Base-by-base conservation (phyloP, 2,797 vertebrate genomes). In the Chelmon rostratus region DNA sequence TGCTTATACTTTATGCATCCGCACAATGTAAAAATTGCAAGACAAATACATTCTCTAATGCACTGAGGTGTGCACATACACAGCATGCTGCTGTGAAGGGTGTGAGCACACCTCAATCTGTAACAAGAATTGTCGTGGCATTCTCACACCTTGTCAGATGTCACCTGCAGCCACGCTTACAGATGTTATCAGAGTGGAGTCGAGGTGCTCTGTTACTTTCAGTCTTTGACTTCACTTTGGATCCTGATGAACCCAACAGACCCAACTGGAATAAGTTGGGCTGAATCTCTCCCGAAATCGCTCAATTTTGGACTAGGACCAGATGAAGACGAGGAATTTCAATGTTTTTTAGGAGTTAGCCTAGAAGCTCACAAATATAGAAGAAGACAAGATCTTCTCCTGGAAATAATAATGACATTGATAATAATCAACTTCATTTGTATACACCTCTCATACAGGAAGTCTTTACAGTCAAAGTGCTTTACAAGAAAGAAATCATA, bases 81-180 rank as follows among this genome's bases (percentile, higher is more conserved):
- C 59, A 31, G 64, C 33, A 12, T 33, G 77, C 46, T 8, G 3
- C 40, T 38, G 66, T 0, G 1, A 44, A 42, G 25, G 56, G 68
- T 72, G 90, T 76, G 81, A 89, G 76, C 73, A 81, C 91, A 85
- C 86, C 73, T 81, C 38, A 0, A 57, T 74, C 38, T 83, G 64
- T 73, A 79, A 85, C 52, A 0, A 61, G 62, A 52, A 44, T 42
- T 76, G 25, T 23, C 16, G 63, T 66, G 47, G 56, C 73, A 58
- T 50, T 75, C 40, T 89, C 61, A 54, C 85, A 88, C 73, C 71
- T 47, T 23, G 23, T 49, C 68, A 82, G 46, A 68, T 72, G 74
- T 86, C 82, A 81, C 85, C 83, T 75, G 73, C 63, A 76, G 75
- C 54, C 67, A 67, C 65, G 49, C 68, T 28, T 23, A 7, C 59